Evolutionary conservation across 2,797 vertebrate species (phyloP), one percentile per base, ranked within the genome.

Genomic region (Clangula hyemalis): DNA sequence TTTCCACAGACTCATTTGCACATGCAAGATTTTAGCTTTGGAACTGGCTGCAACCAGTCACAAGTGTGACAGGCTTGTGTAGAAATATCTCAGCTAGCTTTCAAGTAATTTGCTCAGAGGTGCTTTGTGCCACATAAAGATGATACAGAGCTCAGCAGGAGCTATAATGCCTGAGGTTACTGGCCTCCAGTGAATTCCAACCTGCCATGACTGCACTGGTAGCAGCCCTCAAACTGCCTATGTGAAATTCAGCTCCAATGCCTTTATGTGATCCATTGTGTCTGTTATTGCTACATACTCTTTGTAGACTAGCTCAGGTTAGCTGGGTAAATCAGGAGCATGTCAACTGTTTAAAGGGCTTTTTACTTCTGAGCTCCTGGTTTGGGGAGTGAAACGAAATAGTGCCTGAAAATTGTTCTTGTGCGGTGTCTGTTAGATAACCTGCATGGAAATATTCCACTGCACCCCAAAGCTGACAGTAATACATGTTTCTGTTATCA

Each of bases 401-500:
- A 77, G 51, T 24, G 49, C 45, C 84, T 15, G 8, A 74, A 92
- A 82, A 92, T 89, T 82, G 53, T 71, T 92, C 81, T 80, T 93
- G 58, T 86, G 65, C 79, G 65, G 34, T 80, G 71, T 85, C 91
- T 84, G 38, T 91, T 85, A 96, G 93, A 94, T 91, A 90, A 93
- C 38, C 69, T 66, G 11, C 27, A 24, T 87, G 91, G 69, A 87
- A 87, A 49, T 82, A 89, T 66, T 69, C 75, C 72, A 72, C 32
- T 75, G 78, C 43, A 87, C 54, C 65, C 57, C 62, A 78, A 91
- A 85, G 58, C 45, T 90, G 93, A 58, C 93, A 95, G 85, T 54
- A 94, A 90, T 82, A 61, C 45, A 47, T 45, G 19, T 87, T 94
- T 77, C 90, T 92, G 71, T 89, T 95, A 95, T 89, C 91, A 89